A percentile compares a stretch with the other conserved stretches of the same genome.
Conservation (phyloP, 2,113 vertebrate species). For the Cebidichthys violaceus region DNA sequence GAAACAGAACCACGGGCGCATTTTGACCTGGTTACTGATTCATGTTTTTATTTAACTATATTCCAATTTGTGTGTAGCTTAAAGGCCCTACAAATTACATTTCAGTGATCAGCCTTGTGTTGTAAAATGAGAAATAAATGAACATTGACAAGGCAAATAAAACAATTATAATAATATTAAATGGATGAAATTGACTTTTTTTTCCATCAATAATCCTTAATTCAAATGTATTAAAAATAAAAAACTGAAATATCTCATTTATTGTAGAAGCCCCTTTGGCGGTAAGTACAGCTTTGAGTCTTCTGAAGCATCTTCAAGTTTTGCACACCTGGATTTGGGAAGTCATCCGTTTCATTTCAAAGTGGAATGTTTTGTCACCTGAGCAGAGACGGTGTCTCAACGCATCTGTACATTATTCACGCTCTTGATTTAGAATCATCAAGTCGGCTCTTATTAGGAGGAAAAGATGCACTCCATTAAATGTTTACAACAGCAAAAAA, state of each 20-base stretch:
- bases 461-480: conserved; percentile 24
- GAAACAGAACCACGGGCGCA: neutral
- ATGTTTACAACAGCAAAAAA: conserved; percentile 16
- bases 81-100: neutral
- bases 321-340: neutral
- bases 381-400: conserved; percentile 6
- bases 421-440: conserved; percentile 6
- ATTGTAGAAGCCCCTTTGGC: no score
- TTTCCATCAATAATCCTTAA: neutral
- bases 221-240: neutral
- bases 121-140: neutral
- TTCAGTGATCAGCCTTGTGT: neutral
- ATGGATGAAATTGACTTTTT: neutral
- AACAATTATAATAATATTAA: neutral
- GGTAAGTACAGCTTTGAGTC: no score
- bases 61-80: neutral
- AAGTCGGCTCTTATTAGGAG: neutral
- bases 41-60: neutral
- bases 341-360: conserved; percentile 16
- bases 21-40: no score
- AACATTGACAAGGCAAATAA: neutral
- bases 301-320: neutral
- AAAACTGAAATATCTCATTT: no score
- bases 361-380: conserved; percentile 26
- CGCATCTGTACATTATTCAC: conserved; percentile 20